A percentile compares a stretch with the other conserved stretches of the same genome.
Conservation (phyloP, 2,113 vertebrate genomes). For the Donacobius atricapilla region DNA sequence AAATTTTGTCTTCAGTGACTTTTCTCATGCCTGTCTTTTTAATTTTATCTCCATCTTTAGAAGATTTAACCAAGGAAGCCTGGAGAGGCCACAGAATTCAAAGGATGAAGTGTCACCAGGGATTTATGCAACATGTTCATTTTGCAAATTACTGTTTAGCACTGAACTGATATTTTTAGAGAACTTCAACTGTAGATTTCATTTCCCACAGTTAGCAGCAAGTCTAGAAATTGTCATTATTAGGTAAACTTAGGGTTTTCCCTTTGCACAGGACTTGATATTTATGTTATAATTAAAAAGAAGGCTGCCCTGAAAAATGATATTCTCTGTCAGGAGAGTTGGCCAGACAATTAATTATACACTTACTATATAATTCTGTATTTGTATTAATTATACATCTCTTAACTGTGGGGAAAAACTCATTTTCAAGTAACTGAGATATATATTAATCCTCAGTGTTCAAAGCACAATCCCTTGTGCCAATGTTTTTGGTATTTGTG, state of each 20-base stretch:
- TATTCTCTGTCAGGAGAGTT: neutral
- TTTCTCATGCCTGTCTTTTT: neutral
- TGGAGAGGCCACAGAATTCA: neutral
- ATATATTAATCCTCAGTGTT: neutral
- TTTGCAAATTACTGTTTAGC: neutral
- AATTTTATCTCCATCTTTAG: neutral
- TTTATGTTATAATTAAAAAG: neutral
- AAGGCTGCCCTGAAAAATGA: neutral
- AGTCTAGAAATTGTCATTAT: neutral
- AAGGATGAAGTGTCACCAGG: neutral
- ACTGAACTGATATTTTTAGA: neutral
- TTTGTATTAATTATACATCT: neutral
- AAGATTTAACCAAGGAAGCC: neutral
- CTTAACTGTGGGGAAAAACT: neutral
- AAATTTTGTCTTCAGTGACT: neutral
- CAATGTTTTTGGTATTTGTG: neutral
- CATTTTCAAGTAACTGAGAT: neutral
- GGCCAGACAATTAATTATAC: constrained; percentile 10
- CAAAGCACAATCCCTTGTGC: neutral
- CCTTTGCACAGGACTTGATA: neutral
- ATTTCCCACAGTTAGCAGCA: neutral
- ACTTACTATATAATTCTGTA: neutral
- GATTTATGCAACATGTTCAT: neutral
- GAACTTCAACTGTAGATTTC: neutral
- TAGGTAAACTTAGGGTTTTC: neutral